Conservation (phyloP, 2,113 vertebrate species). For the Cheirogaleus medius region DNA sequence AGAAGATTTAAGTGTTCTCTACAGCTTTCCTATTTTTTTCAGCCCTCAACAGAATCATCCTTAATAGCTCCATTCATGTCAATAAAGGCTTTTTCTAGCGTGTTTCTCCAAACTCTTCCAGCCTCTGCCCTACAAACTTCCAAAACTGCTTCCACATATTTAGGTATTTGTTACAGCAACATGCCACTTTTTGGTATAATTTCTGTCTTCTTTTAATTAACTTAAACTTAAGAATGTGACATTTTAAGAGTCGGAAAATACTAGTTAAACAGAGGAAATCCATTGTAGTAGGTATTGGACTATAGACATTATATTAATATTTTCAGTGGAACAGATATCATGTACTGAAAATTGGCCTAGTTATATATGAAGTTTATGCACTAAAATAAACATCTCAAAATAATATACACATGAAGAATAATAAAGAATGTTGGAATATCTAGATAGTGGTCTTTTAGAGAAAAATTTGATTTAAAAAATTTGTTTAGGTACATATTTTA, state of each 20-base stretch:
- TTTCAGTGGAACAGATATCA: neutral
- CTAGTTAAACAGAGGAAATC: neutral
- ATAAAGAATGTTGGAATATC: neutral
- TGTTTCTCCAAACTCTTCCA: neutral
- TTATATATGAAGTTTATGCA: neutral
- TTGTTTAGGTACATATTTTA: neutral
- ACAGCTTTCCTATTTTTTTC: neutral
- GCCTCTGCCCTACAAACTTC: neutral
- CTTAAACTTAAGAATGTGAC: neutral
- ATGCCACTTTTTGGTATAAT: neutral
- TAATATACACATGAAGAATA: neutral
- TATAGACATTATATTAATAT: neutral
- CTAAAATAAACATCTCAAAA: neutral
- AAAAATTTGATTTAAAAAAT: neutral
- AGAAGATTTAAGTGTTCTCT: neutral
- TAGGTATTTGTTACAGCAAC: neutral
- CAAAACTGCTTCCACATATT: neutral
- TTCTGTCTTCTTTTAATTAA: neutral
- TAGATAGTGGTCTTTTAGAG: neutral
- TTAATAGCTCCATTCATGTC: neutral
- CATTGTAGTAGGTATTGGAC: neutral
- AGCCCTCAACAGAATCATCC: neutral
- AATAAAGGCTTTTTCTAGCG: neutral
- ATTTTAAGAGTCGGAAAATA: neutral
- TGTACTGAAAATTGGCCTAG: neutral